phyloP scores from a whole-genome alignment of 2,113 vertebrate genomes.

The Indicator maculatus region DNA sequence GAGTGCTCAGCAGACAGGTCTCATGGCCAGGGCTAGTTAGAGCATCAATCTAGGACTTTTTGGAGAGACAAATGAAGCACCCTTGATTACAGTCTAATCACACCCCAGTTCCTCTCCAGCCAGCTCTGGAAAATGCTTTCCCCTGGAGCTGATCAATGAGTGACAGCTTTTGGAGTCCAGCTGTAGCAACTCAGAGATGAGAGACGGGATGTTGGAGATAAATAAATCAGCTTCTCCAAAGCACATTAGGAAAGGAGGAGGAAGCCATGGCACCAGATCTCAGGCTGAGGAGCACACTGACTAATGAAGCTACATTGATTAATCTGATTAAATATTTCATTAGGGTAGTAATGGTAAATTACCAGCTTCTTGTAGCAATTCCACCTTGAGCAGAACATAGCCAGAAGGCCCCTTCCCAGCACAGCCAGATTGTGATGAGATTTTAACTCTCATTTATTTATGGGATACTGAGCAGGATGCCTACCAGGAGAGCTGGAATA shows the following conservation, averaged over 20 bases:
- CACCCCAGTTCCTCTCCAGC: not conserved
- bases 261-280: not conserved
- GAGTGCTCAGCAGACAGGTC: not conserved
- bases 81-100: not conserved
- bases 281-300: not conserved
- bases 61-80: not conserved
- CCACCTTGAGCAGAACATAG: not conserved
- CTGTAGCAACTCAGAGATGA: not conserved
- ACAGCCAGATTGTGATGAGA: not conserved
- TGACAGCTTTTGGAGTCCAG: not conserved
- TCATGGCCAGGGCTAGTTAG: rapidly evolving
- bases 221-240: not conserved
- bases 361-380: not conserved
- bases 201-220: not conserved
- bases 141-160: not conserved
- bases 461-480: not conserved
- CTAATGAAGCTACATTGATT: constrained; percentile 9
- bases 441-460: not conserved
- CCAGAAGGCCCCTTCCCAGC: not conserved
- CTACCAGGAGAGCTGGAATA: not conserved
- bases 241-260: not conserved
- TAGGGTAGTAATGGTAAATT: not conserved
- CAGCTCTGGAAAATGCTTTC: not conserved
- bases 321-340: constrained; percentile 44
- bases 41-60: not conserved